Base-by-base conservation (phyloP, 2,888 invertebrate genomes). In the Cacoxenus indagator region DNA sequence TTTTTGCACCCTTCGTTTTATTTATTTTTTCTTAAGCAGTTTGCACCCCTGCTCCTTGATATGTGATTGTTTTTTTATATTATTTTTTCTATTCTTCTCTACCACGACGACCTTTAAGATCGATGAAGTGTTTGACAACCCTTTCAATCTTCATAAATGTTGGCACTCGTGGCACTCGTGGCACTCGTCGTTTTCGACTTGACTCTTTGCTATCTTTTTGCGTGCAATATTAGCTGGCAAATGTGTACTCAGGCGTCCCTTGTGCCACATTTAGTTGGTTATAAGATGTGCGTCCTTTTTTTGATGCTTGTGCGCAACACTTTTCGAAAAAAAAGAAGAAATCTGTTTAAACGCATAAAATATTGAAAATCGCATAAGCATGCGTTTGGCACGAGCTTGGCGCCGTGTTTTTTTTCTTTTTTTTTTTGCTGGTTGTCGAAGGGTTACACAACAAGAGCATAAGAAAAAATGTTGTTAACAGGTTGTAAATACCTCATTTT, bases 91-190 rank as follows among this genome's bases (percentile, higher is more conserved):
- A 66, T 71, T 74, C 76, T 66, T 61, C n/a, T n/a, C n/a, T n/a
- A n/a, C n/a, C n/a, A n/a, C 6, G 64, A 54, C 27, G 31, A n/a
- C 26, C 62, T 64, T 76, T 75, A 81, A 84, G 81, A 84, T 77
- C 82, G 81, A 84, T 81, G 83, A 84, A 84, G 84, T 84, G 84
- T 83, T 84, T 84, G 81, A 78, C 86, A 85, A 87, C 87, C 87
- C 87, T 85, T 85, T 85, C 84, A 82, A 87, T 87, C 85, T 85
- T 84, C 84, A 85, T 84, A 85, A 84, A 85, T 84, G 85, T 81
- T 77, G 72, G 72, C 83, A 77, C 79, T 82, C 83, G 80, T 70
- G 74, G 70, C 76, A 73, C 61, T 51, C 61, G 24, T 54, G 48
- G n/a, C 3, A 5, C 45, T 43, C 11, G 45, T n/a, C 1, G 45